Evolutionary conservation across 2,797 vertebrate genomes (phyloP).

Genomic region (Schizopygopsis pylzovi): DNA sequence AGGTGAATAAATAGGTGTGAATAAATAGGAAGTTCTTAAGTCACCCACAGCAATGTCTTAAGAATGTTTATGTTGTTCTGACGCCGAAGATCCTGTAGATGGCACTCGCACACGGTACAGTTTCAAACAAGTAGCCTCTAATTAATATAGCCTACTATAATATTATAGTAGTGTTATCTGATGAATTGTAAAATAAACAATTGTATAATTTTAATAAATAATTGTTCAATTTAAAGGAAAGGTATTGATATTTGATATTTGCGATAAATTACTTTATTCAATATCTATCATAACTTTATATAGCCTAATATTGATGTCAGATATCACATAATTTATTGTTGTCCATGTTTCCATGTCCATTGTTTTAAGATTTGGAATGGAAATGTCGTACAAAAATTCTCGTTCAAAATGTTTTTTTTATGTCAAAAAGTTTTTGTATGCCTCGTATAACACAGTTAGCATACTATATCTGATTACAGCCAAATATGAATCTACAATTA

Average conservation of each 20-base stretch:
- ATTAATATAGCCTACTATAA: too few species aligned
- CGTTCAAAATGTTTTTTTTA: too few species aligned
- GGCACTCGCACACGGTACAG: neutral
- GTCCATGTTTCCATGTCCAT: too few species aligned
- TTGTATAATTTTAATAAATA: neutral
- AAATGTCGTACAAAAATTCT: neutral
- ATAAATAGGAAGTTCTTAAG: too few species aligned
- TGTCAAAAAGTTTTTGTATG: neutral
- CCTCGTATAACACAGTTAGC: neutral
- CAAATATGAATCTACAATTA: neutral
- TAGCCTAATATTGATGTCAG: too few species aligned
- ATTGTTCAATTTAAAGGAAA: neutral
- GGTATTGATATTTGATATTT: neutral
- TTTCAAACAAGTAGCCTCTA: neutral
- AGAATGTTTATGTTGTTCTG: neutral
- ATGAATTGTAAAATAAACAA: neutral
- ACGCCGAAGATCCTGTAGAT: conserved; percentile 11
- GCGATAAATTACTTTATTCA: neutral
- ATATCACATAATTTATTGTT: neutral
- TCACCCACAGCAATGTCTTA: neutral
- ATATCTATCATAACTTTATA: neutral
- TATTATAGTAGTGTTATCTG: neutral
- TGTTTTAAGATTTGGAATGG: neutral
- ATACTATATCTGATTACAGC: neutral
- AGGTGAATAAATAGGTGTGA: neutral